phyloP scores from a whole-genome alignment of 1,140 invertebrate genomes.

The Cotesia chilonis region DNA sequence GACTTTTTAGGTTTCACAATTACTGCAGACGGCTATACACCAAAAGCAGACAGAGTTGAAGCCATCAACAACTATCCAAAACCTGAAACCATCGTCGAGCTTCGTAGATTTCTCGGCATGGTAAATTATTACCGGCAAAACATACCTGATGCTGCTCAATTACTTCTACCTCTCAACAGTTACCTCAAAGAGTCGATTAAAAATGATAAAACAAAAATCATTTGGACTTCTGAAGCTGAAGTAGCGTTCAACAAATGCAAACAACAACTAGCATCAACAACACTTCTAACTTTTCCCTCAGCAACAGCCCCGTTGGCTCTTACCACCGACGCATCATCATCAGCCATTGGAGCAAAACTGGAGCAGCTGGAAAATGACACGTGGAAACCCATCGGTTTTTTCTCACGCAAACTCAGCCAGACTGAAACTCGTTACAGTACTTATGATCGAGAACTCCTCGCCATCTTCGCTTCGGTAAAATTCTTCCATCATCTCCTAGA shows the following conservation, averaged over 20 bases:
- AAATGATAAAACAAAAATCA: conserved; percentile 39
- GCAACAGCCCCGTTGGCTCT: conserved; percentile 13
- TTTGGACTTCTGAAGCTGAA: conserved; percentile 48
- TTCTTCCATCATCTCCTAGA: conserved; percentile 35
- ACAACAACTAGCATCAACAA: background rate
- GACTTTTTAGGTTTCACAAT: conserved; percentile 31
- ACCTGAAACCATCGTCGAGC: conserved; percentile 45
- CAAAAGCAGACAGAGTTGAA: conserved; percentile 39
- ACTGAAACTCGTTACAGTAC: conserved; percentile 37
- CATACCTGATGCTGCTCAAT: conserved; percentile 42
- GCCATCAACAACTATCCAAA: conserved; percentile 46
- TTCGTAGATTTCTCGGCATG: conserved; percentile 58
- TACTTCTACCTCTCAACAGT: conserved; percentile 38
- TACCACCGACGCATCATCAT: conserved; percentile 11
- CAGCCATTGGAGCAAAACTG: conserved; percentile 32
- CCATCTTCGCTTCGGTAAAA: conserved; percentile 36
- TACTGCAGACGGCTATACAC: conserved; percentile 47
- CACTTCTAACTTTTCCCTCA: background rate
- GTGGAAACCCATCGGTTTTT: conserved; percentile 47
- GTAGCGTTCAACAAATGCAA: conserved; percentile 19
- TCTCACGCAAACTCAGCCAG: conserved; percentile 40
- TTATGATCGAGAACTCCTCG: conserved; percentile 50
- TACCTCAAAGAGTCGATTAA: conserved; percentile 30
- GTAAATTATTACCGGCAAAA: conserved; percentile 55
- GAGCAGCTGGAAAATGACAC: conserved; percentile 34